These are phyloP conservation scores for Callorhinus ursinus DNA, from an alignment of 2,113 vertebrate species.

Conservation along the genomic window DNA sequence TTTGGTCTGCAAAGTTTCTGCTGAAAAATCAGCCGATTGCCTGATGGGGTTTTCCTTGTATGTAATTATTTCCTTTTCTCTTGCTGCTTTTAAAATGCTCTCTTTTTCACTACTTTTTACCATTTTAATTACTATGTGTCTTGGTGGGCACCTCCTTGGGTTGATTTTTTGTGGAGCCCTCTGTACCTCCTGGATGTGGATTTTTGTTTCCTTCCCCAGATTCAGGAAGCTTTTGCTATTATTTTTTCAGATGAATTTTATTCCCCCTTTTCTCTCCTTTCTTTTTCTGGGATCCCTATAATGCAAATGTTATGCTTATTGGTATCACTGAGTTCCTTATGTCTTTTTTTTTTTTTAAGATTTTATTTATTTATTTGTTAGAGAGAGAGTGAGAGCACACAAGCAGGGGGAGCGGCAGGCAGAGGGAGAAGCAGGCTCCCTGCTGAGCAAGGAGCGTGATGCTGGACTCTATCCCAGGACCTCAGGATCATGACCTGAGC, in stretches of 20 bases:
- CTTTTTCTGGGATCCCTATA: neutral
- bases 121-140: neutral
- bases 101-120: neutral
- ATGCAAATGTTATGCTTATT: neutral
- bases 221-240: neutral
- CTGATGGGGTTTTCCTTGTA: neutral
- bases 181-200: neutral
- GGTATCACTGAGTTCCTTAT: neutral
- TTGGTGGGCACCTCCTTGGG: neutral
- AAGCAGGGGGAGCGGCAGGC: too few species aligned
- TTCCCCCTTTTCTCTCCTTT: neutral
- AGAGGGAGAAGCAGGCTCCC: too few species aligned
- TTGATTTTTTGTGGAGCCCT: neutral
- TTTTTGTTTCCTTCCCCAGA: neutral
- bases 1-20: neutral
- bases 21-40: neutral
- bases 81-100: neutral
- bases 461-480: too few species aligned
- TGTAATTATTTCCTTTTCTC: neutral
- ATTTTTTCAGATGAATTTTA: neutral
- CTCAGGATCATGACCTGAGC: too few species aligned
- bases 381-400: too few species aligned
- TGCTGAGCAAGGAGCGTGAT: too few species aligned
- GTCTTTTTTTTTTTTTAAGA: neutral
- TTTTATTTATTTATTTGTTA: too few species aligned